Evolutionary conservation across 1,140 invertebrate species (phyloP), one percentile per base, ranked within the genome.

Genomic region (Sesamia nonagrioides): DNA sequence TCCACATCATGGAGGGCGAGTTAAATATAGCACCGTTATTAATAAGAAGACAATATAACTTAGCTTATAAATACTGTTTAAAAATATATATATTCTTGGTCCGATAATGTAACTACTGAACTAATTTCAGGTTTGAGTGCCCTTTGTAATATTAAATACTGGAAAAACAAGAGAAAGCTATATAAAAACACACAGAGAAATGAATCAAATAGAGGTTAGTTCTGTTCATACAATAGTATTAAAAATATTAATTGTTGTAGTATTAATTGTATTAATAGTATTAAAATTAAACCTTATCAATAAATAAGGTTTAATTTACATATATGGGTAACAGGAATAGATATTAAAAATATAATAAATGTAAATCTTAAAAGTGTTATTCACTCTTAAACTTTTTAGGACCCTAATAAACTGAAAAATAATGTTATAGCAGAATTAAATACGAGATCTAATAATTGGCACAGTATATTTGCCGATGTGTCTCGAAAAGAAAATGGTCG

Each of bases 1-100:
- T n/a, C n/a, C n/a, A n/a, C n/a, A n/a, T n/a, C n/a, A n/a, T n/a
- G n/a, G n/a, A n/a, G n/a, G n/a, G n/a, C n/a, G n/a, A n/a, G n/a
- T n/a, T n/a, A n/a, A n/a, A n/a, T n/a, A n/a, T n/a, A n/a, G n/a
- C n/a, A n/a, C n/a, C n/a, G n/a, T n/a, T n/a, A n/a, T n/a, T n/a
- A n/a, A n/a, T n/a, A n/a, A n/a, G 82, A 45, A 71, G 82, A 72
- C 17, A 42, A 45, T 83, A n/a, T n/a, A n/a, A 72, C 76, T 37
- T 79, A 71, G 37, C 18, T 1, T 27, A 11, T 33, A 60, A 60
- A 35, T 60, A 21, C 18, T 5, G 1, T 6, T 27, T 27, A 1
- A 60, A 60, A 60, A 35, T 11, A 11, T n/a, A n/a, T n/a, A 33
- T 33, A n/a, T 2, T 60, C 56, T 0, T 60, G 56, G 33, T 27